Evolutionary conservation across 2,888 invertebrate species (phyloP).

Genomic region (Papilio demoleus): DNA sequence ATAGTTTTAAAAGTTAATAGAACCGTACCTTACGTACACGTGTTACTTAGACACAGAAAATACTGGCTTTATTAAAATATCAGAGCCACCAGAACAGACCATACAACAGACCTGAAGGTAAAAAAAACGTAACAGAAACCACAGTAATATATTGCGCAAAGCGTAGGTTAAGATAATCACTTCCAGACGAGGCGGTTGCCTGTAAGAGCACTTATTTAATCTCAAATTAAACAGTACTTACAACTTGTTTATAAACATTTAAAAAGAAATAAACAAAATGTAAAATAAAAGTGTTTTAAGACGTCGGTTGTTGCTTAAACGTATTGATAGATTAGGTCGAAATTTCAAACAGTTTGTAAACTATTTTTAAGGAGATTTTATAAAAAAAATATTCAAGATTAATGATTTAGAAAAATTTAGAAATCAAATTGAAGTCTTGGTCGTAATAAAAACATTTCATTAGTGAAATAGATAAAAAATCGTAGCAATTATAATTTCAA

Average conservation of each 20-base stretch:
- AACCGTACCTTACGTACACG: too few relatives aligned
- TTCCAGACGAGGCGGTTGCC: not conserved
- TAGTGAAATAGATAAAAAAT: slow-evolving; percentile 35
- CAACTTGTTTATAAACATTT: not conserved
- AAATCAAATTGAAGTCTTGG: not conserved
- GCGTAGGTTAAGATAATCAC: slow-evolving; percentile 1
- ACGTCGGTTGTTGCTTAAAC: not conserved
- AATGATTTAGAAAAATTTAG: too few relatives aligned
- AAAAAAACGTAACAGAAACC: too few relatives aligned
- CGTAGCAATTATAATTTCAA: slow-evolving; percentile 1
- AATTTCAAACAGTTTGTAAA: not conserved
- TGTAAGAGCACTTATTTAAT: not conserved
- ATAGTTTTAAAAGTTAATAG: too few relatives aligned
- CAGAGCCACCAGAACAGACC: too few relatives aligned
- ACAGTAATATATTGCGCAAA: not conserved
- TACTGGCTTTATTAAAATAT: too few relatives aligned
- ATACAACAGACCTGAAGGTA: too few relatives aligned
- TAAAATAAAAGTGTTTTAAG: not conserved
- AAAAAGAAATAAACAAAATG: not conserved
- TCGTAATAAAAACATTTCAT: slow-evolving; percentile 10
- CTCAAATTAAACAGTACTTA: not conserved
- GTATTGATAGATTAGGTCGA: not conserved
- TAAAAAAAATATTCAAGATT: too few relatives aligned
- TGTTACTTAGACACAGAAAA: too few relatives aligned
- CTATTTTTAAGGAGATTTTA: too few relatives aligned